phyloP scores from a whole-genome alignment of 2,113 vertebrate species.

The Epinephelus cyanopodus region DNA sequence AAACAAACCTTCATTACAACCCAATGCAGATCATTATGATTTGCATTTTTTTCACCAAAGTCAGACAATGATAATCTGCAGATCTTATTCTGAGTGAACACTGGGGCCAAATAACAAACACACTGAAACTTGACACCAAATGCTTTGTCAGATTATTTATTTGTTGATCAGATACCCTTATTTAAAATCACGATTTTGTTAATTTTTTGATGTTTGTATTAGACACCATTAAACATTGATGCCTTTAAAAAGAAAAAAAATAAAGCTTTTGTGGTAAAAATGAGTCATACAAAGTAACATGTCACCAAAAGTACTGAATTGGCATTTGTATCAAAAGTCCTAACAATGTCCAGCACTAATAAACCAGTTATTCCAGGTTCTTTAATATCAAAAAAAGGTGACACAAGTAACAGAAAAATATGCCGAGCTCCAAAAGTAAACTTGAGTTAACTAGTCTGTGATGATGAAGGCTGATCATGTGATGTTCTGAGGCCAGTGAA shows the following conservation, averaged over 20 bases:
- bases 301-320: not conserved
- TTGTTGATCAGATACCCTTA: not conserved
- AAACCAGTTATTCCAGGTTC: not conserved
- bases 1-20: no score
- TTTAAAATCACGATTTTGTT: not conserved
- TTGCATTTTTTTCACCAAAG: not conserved
- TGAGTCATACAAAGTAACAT: not conserved
- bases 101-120: not conserved
- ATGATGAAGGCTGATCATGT: constrained; percentile 4
- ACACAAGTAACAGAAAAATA: constrained; percentile 14
- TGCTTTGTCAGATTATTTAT: not conserved
- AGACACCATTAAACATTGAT: not conserved
- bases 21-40: no score
- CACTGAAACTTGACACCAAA: not conserved
- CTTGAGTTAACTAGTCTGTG: constrained; percentile 2
- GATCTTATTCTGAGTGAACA: not conserved
- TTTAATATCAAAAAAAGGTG: constrained; percentile 41
- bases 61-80: not conserved
- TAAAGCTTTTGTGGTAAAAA: not conserved
- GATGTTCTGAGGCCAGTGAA: constrained; percentile 8
- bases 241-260: not conserved
- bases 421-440: not conserved
- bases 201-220: not conserved
- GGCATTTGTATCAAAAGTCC: not conserved
- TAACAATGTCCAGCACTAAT: not conserved